Conservation (phyloP, 2,113 vertebrate genomes). For the Setophaga coronata region DNA sequence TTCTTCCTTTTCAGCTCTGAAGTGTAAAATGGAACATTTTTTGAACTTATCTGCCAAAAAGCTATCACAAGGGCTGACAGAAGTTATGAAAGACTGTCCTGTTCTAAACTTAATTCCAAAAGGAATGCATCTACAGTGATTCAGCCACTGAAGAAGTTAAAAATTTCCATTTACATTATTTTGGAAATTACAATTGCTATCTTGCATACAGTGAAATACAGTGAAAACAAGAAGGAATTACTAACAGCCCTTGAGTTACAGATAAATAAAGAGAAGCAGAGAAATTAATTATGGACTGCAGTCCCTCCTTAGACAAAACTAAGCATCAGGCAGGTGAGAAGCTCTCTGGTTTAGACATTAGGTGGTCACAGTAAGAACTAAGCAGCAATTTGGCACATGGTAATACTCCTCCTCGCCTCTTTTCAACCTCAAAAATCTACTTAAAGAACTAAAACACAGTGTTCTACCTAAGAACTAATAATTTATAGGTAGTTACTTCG, state of each 20-base stretch:
- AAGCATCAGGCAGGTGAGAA: not conserved
- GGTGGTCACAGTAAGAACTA: not conserved
- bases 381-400: not conserved
- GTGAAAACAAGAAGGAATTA: not conserved
- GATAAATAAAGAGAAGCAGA: not conserved
- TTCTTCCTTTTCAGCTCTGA: not conserved
- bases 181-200: not conserved
- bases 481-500: not conserved
- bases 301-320: not conserved
- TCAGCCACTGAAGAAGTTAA: not conserved
- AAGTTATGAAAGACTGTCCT: constrained; percentile 9
- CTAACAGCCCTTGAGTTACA: not conserved
- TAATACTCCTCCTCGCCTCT: not conserved
- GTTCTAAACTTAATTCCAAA: constrained; percentile 20
- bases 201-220: not conserved
- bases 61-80: not conserved
- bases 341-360: not conserved
- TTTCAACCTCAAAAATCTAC: not conserved
- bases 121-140: not conserved
- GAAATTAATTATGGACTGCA: not conserved
- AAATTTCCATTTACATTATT: not conserved
- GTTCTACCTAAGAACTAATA: not conserved
- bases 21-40: not conserved
- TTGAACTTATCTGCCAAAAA: constrained; percentile 2
- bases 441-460: not conserved